Conservation (phyloP, 2,888 invertebrate species). For the Gymnocheta viridis region DNA sequence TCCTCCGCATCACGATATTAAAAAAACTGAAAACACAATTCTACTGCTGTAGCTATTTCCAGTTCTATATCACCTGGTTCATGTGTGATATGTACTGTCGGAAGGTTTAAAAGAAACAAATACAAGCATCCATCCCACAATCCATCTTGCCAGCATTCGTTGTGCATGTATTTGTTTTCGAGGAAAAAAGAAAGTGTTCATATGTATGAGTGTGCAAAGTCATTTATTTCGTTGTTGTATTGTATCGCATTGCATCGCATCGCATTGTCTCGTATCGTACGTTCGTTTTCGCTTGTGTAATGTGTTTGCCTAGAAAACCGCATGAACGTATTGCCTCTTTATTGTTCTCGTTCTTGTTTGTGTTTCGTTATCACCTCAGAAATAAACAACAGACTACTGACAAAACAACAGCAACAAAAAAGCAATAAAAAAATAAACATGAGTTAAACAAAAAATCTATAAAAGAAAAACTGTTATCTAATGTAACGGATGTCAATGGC, state of each 20-base stretch:
- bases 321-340: constrained; percentile 47
- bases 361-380: constrained; percentile 61
- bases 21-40: too few relatives aligned
- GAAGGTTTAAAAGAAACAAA: too few relatives aligned
- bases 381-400: constrained; percentile 38
- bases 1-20: too few relatives aligned
- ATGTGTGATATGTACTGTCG: too few relatives aligned
- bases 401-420: constrained; percentile 40
- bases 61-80: too few relatives aligned
- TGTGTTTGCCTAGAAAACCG: constrained; percentile 52
- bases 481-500: constrained; percentile 68
- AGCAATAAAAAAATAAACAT: constrained; percentile 37
- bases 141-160: too few relatives aligned
- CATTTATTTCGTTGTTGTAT: not conserved
- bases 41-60: too few relatives aligned
- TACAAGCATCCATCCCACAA: too few relatives aligned
- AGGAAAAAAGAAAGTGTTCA: constrained; percentile 6
- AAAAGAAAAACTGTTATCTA: constrained; percentile 49
- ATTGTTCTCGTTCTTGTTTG: constrained; percentile 25
- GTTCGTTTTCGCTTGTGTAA: constrained; percentile 2
- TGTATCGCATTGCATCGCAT: not conserved
- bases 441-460: not conserved
- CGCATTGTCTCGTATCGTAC: not conserved
- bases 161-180: not conserved
- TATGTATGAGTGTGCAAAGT: not conserved